A percentile compares a stretch with the other conserved stretches of the same genome.
phyloP scores from a whole-genome alignment of 2,113 vertebrate species.

The Syngnathus floridae region DNA sequence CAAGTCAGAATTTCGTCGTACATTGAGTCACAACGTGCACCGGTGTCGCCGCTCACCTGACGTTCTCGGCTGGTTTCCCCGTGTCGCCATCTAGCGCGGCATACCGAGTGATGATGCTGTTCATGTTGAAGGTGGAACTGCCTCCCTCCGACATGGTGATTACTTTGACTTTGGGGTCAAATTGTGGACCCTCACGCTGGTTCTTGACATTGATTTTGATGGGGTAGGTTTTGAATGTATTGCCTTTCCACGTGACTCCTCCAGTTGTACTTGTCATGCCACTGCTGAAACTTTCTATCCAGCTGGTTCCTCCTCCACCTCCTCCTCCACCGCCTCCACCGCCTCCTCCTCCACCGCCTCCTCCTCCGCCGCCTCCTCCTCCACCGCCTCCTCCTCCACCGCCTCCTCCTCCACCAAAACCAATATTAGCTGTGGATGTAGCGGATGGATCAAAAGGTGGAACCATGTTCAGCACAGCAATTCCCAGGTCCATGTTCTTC shows the following conservation, averaged over 20 bases:
- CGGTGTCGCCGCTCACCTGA: constrained; percentile 68
- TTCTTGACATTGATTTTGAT: constrained; percentile 77
- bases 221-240: constrained; percentile 52
- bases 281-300: neutral
- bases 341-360: accelerated
- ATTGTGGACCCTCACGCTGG: constrained; percentile 74
- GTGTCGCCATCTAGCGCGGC: constrained; percentile 80
- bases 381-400: neutral
- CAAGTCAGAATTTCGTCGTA: no score
- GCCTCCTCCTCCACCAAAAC: constrained; percentile 2
- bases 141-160: constrained; percentile 67
- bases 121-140: constrained; percentile 28
- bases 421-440: accelerated
- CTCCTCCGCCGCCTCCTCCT: accelerated
- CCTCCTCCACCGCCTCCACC: neutral
- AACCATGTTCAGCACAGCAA: constrained; percentile 73
- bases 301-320: neutral
- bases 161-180: constrained; percentile 69
- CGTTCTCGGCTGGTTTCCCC: constrained; percentile 70
- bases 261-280: neutral
- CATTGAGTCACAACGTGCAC: no score
- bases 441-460: neutral
- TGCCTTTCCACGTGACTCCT: neutral
- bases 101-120: constrained; percentile 66
- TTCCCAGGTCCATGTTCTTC: constrained; percentile 65